These are phyloP conservation scores for Microdon myrmicae DNA, from an alignment of 2,888 invertebrate genomes.

Conservation along the genomic window DNA sequence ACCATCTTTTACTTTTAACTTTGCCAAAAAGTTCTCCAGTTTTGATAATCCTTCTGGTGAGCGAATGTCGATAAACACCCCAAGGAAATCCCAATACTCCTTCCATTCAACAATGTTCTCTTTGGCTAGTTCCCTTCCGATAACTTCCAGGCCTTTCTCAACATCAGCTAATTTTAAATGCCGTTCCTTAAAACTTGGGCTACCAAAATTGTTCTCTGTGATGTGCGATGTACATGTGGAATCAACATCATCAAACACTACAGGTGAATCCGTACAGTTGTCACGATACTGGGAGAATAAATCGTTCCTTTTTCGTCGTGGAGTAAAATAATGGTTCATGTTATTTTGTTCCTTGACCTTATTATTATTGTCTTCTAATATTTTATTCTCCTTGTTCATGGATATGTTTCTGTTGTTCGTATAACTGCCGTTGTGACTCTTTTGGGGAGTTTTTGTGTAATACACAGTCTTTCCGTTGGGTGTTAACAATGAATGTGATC, in stretches of 20 bases:
- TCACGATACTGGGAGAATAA: constrained; percentile 59
- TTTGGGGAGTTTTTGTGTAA: constrained; percentile 11
- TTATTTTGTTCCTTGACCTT: constrained; percentile 24
- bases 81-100: constrained; percentile 93
- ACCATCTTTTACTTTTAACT: constrained; percentile 44
- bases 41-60: constrained; percentile 77
- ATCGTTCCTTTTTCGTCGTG: constrained; percentile 53
- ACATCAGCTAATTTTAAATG: constrained; percentile 75
- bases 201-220: constrained; percentile 38
- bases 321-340: constrained; percentile 23
- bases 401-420: constrained; percentile 6
- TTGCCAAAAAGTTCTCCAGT: constrained; percentile 77
- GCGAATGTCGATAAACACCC: constrained; percentile 81
- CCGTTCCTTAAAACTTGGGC: constrained; percentile 62
- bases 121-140: constrained; percentile 78
- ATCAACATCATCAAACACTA: constrained; percentile 45
- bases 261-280: constrained; percentile 52
- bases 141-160: constrained; percentile 87
- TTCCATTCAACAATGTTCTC: constrained; percentile 83
- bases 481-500: constrained; percentile 17
- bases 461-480: constrained; percentile 28
- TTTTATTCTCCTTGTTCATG: constrained; percentile 8
- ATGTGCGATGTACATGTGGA: no score
- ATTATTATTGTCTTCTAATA: constrained; percentile 40
- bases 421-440: constrained; percentile 1